Conservation (phyloP, 2,797 vertebrate species). For the Brachyrhaphis roseni region DNA sequence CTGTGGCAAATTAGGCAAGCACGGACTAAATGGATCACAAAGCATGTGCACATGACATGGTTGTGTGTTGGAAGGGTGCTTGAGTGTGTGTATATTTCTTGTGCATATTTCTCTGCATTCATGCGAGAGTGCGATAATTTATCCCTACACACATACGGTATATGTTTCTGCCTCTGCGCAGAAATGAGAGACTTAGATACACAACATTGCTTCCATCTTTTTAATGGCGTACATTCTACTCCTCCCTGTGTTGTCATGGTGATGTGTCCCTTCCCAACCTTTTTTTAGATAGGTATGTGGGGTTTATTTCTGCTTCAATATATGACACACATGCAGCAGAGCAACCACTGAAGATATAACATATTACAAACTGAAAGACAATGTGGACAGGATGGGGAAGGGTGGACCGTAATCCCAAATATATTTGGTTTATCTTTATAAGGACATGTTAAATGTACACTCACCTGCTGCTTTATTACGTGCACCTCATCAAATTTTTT, state of each 20-base stretch:
- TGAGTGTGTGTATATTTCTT: constrained; percentile 1
- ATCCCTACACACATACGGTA: constrained; percentile 24
- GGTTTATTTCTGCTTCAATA: constrained; percentile 68
- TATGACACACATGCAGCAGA: constrained; percentile 68
- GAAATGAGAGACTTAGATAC: constrained; percentile 51
- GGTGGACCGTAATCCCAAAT: constrained; percentile 30
- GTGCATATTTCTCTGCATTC: constrained; percentile 1
- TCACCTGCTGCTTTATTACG: neutral
- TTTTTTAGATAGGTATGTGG: constrained; percentile 76
- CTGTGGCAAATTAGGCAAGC: constrained; percentile 73
- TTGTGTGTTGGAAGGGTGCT: constrained; percentile 18
- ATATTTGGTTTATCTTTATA: constrained; percentile 9
- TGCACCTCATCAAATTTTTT: neutral
- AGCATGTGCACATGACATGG: constrained; percentile 36
- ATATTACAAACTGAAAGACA: constrained; percentile 27
- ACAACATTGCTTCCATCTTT: constrained; percentile 67
- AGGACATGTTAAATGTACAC: constrained; percentile 36
- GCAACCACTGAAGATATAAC: constrained; percentile 35
- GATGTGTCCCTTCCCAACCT: constrained; percentile 77
- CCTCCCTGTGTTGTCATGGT: constrained; percentile 80
- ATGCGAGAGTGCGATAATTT: constrained; percentile 13
- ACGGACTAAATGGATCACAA: constrained; percentile 74
- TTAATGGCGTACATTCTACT: constrained; percentile 69
- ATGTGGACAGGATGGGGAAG: constrained; percentile 11
- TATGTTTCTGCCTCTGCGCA: constrained; percentile 20